Base-by-base conservation (phyloP, 2,888 invertebrate species). In the Clitarchus hookeri region DNA sequence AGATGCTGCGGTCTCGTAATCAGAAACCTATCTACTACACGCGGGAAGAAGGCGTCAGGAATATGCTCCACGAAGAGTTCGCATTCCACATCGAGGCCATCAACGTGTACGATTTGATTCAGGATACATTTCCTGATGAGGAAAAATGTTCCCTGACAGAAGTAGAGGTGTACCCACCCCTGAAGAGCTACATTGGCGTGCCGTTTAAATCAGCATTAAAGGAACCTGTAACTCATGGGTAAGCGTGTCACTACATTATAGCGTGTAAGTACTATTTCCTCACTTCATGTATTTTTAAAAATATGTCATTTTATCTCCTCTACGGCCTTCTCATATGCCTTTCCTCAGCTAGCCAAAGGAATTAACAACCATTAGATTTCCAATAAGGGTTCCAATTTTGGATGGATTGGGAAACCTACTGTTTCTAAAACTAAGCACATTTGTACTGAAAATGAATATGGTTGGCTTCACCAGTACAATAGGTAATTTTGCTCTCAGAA, bases 21-120 rank as follows among this genome's bases (percentile, higher is more conserved):
- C 48, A 48, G 48, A 48, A 48, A 16, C 48, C 44, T 19, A 44
- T 44, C 0, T 87, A 84, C 84, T 84, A 54, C 78, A 36, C 85
- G 26, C 79, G 86, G 26, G 54, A 36, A 0, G 83, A 78, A 26
- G 87, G 87, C 16, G 83, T 86, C 9, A 82, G 78, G 65, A 85
- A 79, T 77, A 85, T 87, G 78, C 84, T 85, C 53, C 80, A 48
- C 4, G 79, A 86, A 44, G 44, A 19, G 9, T 86, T 86, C 65
- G 86, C 86, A 0, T 85, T 84, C 83, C 86, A 87, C 48, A 85
- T 86, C 19, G 87, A 87, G 84, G 87, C 85, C 36, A 79, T 86
- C 36, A 80, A 77, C 36, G 25, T 87, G 27, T 87, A 86, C 84
- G 82, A 85, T 0, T 25, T 85, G 27, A 83, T 87, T 3, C 84